Evolutionary conservation across 2,113 vertebrate species (phyloP), one percentile per base, ranked within the genome.

Genomic region (Paralichthys olivaceus): DNA sequence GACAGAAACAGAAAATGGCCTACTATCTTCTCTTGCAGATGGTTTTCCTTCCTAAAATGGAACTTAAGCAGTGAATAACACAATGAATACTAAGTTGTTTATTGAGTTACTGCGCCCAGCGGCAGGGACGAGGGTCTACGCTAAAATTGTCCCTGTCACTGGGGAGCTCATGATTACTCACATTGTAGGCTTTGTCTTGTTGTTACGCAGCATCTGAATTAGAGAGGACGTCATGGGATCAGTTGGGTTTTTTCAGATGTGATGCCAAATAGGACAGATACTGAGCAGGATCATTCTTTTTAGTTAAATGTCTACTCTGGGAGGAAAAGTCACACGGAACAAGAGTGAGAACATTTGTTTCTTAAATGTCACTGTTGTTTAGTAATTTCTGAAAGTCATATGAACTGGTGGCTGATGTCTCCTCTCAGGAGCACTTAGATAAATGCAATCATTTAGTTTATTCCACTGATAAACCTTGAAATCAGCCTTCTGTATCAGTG

Each of bases 71-170:
- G 75, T 77, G 69, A 84, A 73, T 54, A 83, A 63, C 71, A 69
- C 66, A 73, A 67, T 62, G 69, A 89, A 87, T 87, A 78, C 63
- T 69, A 77, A 69, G 69, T 70, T 81, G 75, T 80, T 80, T 82
- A 82, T 84, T 84, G 45, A 81, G 79, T 81, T 80, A 47, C 53
- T 26, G 61, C 47, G 49, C 69, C 66, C 72, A 34, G 64, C 7
- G 29, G 81, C 65, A 13, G 59, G 2, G 3, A 6, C 19, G 13
- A 9, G 19, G n/a, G 67, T 63, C 60, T 53, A 2, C 43, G 59
- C 58, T 14, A 51, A 74, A 59, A 85, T 54, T 69, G 61, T 79
- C 72, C 37, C 51, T 19, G 23, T 75, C 74, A 57, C 70, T 0
- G 4, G 75, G 72, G 70, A 84, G 19, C 69, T 78, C 34, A 12